Conservation (phyloP, 2,888 invertebrate genomes). For the Pegoplata infirma region DNA sequence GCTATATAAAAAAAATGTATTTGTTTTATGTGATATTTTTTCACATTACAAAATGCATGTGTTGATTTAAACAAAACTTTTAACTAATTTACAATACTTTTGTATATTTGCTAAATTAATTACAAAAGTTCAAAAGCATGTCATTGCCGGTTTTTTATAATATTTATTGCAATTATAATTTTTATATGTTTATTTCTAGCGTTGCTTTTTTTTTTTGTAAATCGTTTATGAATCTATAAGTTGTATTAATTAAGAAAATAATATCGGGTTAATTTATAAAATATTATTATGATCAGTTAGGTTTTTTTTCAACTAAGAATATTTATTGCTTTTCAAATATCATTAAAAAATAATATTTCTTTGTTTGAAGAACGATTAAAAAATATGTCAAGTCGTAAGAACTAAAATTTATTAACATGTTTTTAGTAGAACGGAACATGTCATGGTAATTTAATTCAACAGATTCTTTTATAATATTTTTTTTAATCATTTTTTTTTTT, state of each 20-base stretch:
- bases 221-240: constrained; percentile 3
- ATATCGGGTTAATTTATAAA: not conserved
- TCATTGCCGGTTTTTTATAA: constrained; percentile 29
- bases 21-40: not conserved
- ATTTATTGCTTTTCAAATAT: not conserved
- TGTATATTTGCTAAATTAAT: constrained; percentile 27
- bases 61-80: not conserved
- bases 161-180: constrained; percentile 39
- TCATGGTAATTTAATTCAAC: too few species aligned
- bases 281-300: not conserved
- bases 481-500: too few species aligned
- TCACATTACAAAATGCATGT: not conserved
- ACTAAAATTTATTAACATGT: too few species aligned
- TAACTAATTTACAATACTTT: too few species aligned
- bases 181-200: not conserved
- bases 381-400: too few species aligned
- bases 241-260: not conserved
- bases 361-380: too few species aligned
- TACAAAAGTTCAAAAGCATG: constrained; percentile 43
- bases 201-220: not conserved
- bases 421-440: too few species aligned
- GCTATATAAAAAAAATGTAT: not conserved
- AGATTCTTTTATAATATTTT: too few species aligned
- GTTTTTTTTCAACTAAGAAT: too few species aligned
- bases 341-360: too few species aligned